Evolutionary conservation across 2,113 vertebrate species (phyloP).

Genomic region (Struthio camelus): DNA sequence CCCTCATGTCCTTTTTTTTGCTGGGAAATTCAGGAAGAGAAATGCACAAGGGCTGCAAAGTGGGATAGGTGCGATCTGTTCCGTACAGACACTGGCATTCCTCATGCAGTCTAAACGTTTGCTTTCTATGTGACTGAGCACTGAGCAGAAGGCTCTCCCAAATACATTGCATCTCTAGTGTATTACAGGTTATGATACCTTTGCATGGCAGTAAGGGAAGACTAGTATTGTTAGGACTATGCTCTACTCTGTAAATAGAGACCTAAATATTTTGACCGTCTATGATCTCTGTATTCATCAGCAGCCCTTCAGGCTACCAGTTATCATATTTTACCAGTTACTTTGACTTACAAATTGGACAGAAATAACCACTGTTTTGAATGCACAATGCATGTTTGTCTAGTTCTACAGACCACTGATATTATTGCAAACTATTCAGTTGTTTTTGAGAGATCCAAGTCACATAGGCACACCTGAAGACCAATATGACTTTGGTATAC

Average conservation of each 20-base stretch:
- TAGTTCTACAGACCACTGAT: neutral
- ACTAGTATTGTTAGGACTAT: neutral
- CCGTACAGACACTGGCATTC: rapidly evolving
- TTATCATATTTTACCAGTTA: neutral
- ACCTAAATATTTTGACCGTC: neutral
- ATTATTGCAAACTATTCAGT: neutral
- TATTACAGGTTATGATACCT: neutral
- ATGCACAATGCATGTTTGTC: rapidly evolving
- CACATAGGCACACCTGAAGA: neutral
- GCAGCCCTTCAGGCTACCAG: neutral
- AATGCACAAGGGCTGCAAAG: neutral
- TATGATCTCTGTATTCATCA: neutral
- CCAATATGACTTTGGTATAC: neutral
- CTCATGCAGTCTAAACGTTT: neutral
- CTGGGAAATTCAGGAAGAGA: too few species aligned
- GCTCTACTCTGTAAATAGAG: neutral
- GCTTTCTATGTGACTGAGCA: neutral
- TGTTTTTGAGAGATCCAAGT: neutral
- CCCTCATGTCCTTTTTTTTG: too few species aligned
- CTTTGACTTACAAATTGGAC: neutral
- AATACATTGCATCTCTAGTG: rapidly evolving
- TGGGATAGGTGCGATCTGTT: neutral
- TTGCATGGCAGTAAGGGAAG: neutral
- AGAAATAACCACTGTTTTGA: neutral
- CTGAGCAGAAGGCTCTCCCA: neutral